Percentiles rank a stretch among this genome's conserved stretches.
These are phyloP conservation scores for Drosophila kohkoa DNA, from an alignment of 1,140 invertebrate species.

Conservation along the genomic window DNA sequence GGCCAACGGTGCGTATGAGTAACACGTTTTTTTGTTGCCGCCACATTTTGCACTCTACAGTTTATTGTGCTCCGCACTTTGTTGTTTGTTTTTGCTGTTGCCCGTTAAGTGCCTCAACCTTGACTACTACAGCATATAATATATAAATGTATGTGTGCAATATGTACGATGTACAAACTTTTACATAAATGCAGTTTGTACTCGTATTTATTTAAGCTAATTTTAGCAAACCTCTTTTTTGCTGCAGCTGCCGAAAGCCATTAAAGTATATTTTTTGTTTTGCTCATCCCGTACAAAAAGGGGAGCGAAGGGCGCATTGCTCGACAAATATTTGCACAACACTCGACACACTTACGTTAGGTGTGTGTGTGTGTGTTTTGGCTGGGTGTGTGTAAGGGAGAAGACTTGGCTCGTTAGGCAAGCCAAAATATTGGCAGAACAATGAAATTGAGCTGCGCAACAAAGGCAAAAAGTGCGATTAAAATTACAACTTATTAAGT, in stretches of 20 bases:
- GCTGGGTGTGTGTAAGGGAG: background rate
- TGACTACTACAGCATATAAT: slow-evolving; percentile 17
- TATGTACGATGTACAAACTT: background rate
- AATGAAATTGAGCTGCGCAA: slow-evolving; percentile 1
- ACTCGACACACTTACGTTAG: slow-evolving; percentile 63
- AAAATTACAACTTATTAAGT: background rate
- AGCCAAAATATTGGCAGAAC: slow-evolving; percentile 2
- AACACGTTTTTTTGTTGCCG: slow-evolving; percentile 59
- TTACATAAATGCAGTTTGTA: slow-evolving; percentile 26
- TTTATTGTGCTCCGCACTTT: slow-evolving; percentile 29
- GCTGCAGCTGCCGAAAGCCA: slow-evolving; percentile 8
- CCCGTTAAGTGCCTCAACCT: slow-evolving; percentile 12
- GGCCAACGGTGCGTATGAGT: slow-evolving; percentile 72
- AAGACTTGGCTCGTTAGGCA: slow-evolving; percentile 9
- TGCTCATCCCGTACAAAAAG: background rate
- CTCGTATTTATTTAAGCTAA: slow-evolving; percentile 67
- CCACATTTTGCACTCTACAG: slow-evolving; percentile 57
- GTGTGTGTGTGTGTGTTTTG: background rate
- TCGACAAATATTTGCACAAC: slow-evolving; percentile 64
- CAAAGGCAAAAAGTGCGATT: background rate
- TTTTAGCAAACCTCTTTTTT: slow-evolving; percentile 36
- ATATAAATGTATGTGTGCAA: slow-evolving; percentile 1
- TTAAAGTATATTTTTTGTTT: slow-evolving; percentile 5
- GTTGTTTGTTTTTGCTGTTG: slow-evolving; percentile 9
- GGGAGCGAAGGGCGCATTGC: slow-evolving; percentile 43